Evolutionary conservation across 2,113 vertebrate genomes (phyloP).

Genomic region (Meleagris gallopavo): DNA sequence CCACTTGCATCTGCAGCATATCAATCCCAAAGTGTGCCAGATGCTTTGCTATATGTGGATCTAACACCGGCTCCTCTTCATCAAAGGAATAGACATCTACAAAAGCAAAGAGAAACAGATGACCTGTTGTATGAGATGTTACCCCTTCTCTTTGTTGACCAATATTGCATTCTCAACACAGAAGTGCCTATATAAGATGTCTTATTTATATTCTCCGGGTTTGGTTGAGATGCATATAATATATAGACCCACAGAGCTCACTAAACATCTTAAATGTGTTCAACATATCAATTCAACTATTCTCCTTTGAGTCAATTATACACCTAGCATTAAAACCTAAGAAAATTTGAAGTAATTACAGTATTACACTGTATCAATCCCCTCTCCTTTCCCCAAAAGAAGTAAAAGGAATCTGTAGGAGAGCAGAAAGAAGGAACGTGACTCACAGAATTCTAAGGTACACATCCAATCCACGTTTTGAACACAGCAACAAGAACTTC

Average conservation of each 20-base stretch:
- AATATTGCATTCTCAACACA: background rate
- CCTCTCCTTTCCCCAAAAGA: fast-evolving
- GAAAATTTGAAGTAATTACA: background rate
- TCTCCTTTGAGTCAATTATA: background rate
- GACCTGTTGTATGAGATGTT: background rate
- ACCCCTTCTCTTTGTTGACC: background rate
- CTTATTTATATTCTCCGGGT: background rate
- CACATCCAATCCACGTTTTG: background rate
- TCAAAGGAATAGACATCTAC: constrained; percentile 98
- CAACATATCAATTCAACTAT: background rate
- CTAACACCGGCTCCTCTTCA: constrained; percentile 95
- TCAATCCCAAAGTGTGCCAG: constrained; percentile 97
- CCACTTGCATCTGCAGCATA: constrained; percentile 95
- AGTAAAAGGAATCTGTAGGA: background rate
- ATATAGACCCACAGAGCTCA: background rate
- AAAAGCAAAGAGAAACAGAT: constrained; percentile 49
- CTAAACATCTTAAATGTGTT: background rate
- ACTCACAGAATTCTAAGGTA: background rate
- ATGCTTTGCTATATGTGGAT: constrained; percentile 94
- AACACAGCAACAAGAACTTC: background rate
- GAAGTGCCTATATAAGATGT: background rate
- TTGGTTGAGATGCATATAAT: background rate
- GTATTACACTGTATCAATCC: background rate
- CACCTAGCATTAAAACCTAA: background rate
- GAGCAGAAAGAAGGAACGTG: background rate